Base-by-base conservation (phyloP, 1,140 invertebrate species). In the Musca vetustissima region DNA sequence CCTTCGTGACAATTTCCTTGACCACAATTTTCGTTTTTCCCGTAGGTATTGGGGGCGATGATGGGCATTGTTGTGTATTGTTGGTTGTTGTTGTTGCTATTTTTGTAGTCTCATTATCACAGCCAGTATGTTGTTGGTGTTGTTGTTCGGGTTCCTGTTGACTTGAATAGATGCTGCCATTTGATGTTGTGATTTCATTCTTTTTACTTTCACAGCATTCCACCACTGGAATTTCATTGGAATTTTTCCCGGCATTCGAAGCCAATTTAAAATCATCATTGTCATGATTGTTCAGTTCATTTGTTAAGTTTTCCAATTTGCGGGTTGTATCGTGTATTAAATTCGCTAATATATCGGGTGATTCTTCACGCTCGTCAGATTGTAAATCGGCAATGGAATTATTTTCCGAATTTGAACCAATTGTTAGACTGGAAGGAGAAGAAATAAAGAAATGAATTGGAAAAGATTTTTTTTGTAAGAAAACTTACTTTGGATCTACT, bases 401-500 rank as follows among this genome's bases (percentile, higher is more conserved):
- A 22, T 65, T 70, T 64, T 68, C 69, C 4, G 69, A 72, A 66
- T 69, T 69, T 15, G 61, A 59, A 43, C 61, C 67, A 17, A 69
- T 61, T 19, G 53, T 71, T 47, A 69, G 43, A 61, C 70, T 71
- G 32, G 43, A 71, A 43, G 36, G 7, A 13, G 11, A 67, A 24
- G 25, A 57, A 25, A 57, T 4, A 66, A 48, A 66, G 49, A 66
- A 57, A 48, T 32, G 17, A 59, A 57, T 21, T 25, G n/a, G 57
- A 22, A n/a, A n/a, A n/a, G n/a, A n/a, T n/a, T n/a, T n/a, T n/a
- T n/a, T n/a, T n/a, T n/a, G n/a, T n/a, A n/a, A n/a, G n/a, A n/a
- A n/a, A n/a, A 69, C 84, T 82, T 74, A 87, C 86, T 85, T 84
- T 49, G 85, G 76, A 78, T 92, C 90, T 21, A 90, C 85, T 22